Base-by-base conservation (phyloP, 1,140 invertebrate genomes). In the Brachionus koreanus region DNA sequence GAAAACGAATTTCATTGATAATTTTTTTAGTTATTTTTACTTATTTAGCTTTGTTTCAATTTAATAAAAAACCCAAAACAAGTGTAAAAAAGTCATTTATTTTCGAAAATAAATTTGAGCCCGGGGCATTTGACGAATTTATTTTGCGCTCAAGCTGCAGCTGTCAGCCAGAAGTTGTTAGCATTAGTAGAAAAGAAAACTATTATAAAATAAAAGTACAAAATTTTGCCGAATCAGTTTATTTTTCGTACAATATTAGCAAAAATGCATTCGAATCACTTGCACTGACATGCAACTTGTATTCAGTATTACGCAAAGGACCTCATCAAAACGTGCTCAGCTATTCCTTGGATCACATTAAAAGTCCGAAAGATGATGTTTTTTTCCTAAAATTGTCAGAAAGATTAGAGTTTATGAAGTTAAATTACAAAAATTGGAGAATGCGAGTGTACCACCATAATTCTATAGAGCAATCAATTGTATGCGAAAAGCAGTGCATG, bases 381-480 rank as follows among this genome's bases (percentile, higher is more conserved):
- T 74, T 74, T 74, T 29, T 74, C 6, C 19, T 46, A 12, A 42
- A n/a, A 46, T 46, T 74, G n/a, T 16, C 10, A 10, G 39, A 74
- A 12, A 33, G 39, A 25, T 46, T 74, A 39, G 2, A 74, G 13
- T 74, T 74, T 74, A 43, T 74, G 16, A 74, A 74, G n/a, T 10
- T 13, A 1, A 74, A 74, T 74, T 74, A 74, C 16, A 74, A 74
- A 74, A 46, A 43, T 43, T 79, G 76, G 76, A 37, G 76, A 23
- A 61, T 79, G 16, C 49, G 76, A 19, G 16, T 79, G 7, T 79
- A 79, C 10, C 76, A 79, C 25, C 29, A 79, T 79, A 42, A 13
- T 25, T 61, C 49, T 2, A 23, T 79, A 12, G 76, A 79, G 1
- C 37, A 61, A 43, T 19, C 29, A 12, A 1, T 37, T 2, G 57